Conservation (phyloP, 1,140 invertebrate genomes). For the Neuroterus valhalla region DNA sequence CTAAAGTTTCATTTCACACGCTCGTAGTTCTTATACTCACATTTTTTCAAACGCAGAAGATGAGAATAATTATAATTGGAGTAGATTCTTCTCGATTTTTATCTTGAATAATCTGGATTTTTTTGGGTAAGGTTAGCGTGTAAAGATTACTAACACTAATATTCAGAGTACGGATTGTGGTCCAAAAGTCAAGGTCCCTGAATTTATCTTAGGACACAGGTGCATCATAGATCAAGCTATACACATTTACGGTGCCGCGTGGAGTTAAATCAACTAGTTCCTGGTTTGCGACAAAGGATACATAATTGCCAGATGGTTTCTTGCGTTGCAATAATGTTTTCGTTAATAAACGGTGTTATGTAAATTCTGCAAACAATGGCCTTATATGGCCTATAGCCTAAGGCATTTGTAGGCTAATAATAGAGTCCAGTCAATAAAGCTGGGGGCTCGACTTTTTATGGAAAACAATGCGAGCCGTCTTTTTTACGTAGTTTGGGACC, state of each 20-base stretch:
- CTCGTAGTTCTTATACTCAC: no score
- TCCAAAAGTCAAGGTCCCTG: slow-evolving; percentile 54
- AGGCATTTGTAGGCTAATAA: no score
- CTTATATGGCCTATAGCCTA: no score
- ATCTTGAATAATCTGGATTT: slow-evolving; percentile 36
- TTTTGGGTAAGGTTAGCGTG: neutral
- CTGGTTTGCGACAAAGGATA: slow-evolving; percentile 23
- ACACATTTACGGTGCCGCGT: slow-evolving; percentile 50
- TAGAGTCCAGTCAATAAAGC: no score
- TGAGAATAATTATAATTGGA: no score
- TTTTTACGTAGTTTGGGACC: no score
- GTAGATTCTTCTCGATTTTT: slow-evolving; percentile 33
- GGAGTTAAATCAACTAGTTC: slow-evolving; percentile 47
- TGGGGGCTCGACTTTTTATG: no score
- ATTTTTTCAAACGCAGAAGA: no score
- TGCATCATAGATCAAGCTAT: slow-evolving; percentile 56
- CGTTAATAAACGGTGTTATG: neutral
- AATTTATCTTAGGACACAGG: slow-evolving; percentile 58
- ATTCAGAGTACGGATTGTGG: slow-evolving; percentile 47
- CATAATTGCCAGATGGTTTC: slow-evolving; percentile 22
- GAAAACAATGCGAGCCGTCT: no score
- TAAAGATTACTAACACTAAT: slow-evolving; percentile 38
- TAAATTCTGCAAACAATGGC: no score
- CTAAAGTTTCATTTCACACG: no score
- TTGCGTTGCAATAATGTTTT: neutral